A percentile compares a stretch with the other conserved stretches of the same genome.
Conservation (phyloP, 2,113 vertebrate genomes). For the Laticauda colubrina region DNA sequence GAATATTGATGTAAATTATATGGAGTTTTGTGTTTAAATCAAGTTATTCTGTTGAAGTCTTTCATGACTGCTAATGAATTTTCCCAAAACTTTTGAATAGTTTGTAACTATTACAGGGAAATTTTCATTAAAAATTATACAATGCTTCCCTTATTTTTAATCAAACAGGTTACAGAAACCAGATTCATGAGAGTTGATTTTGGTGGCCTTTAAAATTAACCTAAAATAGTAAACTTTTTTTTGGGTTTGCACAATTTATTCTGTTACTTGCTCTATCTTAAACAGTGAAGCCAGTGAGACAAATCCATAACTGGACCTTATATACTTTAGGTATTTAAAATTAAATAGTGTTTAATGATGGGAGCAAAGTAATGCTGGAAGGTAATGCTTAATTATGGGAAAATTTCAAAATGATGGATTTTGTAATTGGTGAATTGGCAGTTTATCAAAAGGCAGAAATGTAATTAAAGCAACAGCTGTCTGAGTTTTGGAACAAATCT, state of each 20-base stretch:
- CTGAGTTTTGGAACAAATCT: neutral
- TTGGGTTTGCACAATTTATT: neutral
- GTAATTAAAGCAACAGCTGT: slow-evolving; percentile 22
- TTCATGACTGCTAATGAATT: neutral
- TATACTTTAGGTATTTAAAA: neutral
- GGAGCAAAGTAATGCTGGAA: neutral
- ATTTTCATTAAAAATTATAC: neutral
- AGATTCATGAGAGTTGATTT: neutral
- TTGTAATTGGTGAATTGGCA: slow-evolving; percentile 1
- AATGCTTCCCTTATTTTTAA: neutral
- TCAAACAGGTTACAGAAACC: neutral
- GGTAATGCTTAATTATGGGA: neutral
- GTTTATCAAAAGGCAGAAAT: slow-evolving; percentile 8
- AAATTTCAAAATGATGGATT: slow-evolving; percentile 5
- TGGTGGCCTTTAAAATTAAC: neutral
- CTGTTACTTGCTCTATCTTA: neutral
- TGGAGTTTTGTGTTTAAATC: neutral
- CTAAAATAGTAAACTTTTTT: neutral
- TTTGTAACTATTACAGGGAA: neutral
- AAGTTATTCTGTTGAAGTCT: neutral
- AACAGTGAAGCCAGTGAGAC: neutral
- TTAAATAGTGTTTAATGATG: neutral
- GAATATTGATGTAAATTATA: neutral
- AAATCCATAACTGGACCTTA: neutral
- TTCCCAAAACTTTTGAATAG: neutral